These are phyloP conservation scores for Caerostris extrusa DNA, from an alignment of 1,140 invertebrate species.

Conservation along the genomic window DNA sequence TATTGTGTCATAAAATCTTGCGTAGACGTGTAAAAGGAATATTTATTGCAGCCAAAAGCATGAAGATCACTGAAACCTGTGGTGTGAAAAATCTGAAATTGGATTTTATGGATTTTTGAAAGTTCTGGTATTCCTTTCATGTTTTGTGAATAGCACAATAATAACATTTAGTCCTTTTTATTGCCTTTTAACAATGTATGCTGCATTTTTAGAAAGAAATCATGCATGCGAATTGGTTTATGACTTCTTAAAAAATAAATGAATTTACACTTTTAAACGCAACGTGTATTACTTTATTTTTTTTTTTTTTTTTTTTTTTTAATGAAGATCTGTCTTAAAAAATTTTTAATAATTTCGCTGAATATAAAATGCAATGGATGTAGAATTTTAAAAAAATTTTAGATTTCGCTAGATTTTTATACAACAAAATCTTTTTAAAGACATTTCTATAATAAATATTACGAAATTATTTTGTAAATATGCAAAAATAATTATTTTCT, in stretches of 20 bases:
- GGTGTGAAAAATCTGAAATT: neutral
- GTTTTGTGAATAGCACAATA: neutral
- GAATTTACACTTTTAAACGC: neutral
- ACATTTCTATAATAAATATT: too few species aligned
- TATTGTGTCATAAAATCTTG: neutral
- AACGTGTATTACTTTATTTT: neutral
- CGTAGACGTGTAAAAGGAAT: neutral
- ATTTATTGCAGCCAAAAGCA: neutral
- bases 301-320: neutral
- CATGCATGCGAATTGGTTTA: neutral
- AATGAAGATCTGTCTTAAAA: too few species aligned
- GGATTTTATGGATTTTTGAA: neutral
- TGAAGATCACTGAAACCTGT: neutral
- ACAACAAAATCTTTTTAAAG: too few species aligned
- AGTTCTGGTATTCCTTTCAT: neutral
- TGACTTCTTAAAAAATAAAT: neutral
- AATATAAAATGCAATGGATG: too few species aligned
- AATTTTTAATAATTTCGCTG: too few species aligned
- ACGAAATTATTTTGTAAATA: too few species aligned
- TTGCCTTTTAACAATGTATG: neutral
- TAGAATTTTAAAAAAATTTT: too few species aligned
- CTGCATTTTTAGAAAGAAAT: neutral
- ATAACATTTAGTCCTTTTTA: neutral
- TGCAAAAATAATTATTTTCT: too few species aligned
- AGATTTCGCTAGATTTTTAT: too few species aligned